Percentiles rank a stretch among this genome's conserved stretches.
These are phyloP conservation scores for Leptonema lineaticorne DNA, from an alignment of 1,140 invertebrate genomes.

Conservation along the genomic window DNA sequence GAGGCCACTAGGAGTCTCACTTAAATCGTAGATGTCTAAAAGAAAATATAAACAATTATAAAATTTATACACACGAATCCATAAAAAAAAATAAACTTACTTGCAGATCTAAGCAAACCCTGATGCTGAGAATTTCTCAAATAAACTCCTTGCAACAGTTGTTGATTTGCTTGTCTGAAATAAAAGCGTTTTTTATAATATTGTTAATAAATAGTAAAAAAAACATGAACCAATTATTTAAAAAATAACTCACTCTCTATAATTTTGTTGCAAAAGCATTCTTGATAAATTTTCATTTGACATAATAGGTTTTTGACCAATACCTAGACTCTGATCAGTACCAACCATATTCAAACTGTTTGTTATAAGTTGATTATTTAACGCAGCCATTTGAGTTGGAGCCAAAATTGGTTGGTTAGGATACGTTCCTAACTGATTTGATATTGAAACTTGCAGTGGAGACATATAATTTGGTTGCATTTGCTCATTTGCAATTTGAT, in stretches of 20 bases:
- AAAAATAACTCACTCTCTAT: slow-evolving; percentile 50
- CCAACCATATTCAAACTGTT: slow-evolving; percentile 43
- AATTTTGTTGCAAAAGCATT: slow-evolving; percentile 55
- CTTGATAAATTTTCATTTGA: slow-evolving; percentile 53
- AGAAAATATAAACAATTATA: background rate
- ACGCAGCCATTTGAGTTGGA: slow-evolving; percentile 33
- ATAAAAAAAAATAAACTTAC: slow-evolving; percentile 22
- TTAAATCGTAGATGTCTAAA: slow-evolving; percentile 38
- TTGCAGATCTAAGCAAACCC: slow-evolving; percentile 33
- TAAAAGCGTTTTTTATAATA: background rate
- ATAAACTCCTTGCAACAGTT: slow-evolving; percentile 39
- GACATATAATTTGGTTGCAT: slow-evolving; percentile 37
- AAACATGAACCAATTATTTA: background rate
- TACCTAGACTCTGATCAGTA: slow-evolving; percentile 42
- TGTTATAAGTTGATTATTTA: slow-evolving; percentile 40
- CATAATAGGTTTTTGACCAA: slow-evolving; percentile 47
- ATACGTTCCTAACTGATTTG: slow-evolving; percentile 33
- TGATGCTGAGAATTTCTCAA: slow-evolving; percentile 38
- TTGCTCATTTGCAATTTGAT: slow-evolving; percentile 31
- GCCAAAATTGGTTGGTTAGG: slow-evolving; percentile 23
- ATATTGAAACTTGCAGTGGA: slow-evolving; percentile 38
- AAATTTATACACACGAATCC: background rate
- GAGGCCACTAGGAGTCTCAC: slow-evolving; percentile 7
- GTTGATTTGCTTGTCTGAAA: slow-evolving; percentile 39
- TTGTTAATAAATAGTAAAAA: background rate